Conservation (phyloP, 2,797 vertebrate genomes). For the Crocidura indochinensis region DNA sequence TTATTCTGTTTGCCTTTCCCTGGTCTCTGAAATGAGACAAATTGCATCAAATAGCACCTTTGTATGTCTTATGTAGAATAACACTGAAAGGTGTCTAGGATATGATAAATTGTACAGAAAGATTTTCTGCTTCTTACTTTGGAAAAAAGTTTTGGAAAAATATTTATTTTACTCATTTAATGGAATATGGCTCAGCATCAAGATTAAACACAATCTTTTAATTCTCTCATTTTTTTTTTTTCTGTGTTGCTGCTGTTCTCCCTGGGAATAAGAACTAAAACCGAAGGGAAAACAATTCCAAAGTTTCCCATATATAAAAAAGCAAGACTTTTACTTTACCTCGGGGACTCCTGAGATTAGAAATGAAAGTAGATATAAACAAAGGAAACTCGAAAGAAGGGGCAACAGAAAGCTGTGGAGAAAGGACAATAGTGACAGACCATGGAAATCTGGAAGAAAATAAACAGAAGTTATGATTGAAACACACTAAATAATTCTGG, state of each 20-base stretch:
- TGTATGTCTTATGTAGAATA: neutral
- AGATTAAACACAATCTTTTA: neutral
- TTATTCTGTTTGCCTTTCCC: neutral
- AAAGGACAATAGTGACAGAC: slow-evolving; percentile 44
- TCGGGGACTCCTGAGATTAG: slow-evolving; percentile 42
- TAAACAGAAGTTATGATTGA: slow-evolving; percentile 58
- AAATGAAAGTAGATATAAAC: slow-evolving; percentile 61
- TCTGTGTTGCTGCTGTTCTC: no score
- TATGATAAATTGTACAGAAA: neutral
- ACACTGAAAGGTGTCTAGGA: neutral
- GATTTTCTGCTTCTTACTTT: slow-evolving; percentile 1
- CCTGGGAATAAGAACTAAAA: no score
- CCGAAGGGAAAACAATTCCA: no score
- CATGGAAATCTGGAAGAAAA: neutral
- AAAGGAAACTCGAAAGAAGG: slow-evolving; percentile 23
- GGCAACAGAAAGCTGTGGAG: slow-evolving; percentile 22
- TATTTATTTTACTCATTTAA: neutral
- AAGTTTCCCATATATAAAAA: slow-evolving; percentile 36
- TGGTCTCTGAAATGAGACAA: slow-evolving; percentile 21
- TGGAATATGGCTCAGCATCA: neutral
- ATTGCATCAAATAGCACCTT: neutral
- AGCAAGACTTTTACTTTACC: slow-evolving; percentile 53
- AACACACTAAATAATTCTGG: slow-evolving; percentile 55
- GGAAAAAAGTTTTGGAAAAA: slow-evolving; percentile 47
- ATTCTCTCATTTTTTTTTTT: neutral